Evolutionary conservation across 2,888 invertebrate species (phyloP).

Genomic region (Napeogenes sylphis): DNA sequence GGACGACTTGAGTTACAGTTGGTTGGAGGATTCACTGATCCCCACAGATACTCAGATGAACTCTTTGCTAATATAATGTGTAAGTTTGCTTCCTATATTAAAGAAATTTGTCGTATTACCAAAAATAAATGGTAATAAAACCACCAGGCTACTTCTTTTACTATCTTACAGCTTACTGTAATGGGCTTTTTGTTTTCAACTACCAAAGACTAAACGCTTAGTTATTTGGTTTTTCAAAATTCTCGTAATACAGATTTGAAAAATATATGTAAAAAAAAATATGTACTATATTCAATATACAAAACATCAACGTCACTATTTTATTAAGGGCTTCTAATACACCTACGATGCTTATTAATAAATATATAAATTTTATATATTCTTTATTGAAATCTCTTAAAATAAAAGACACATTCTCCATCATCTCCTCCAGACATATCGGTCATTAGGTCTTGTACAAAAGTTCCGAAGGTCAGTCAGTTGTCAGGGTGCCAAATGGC

Average conservation of each 20-base stretch:
- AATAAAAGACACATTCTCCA: neutral
- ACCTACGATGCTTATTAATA: no score
- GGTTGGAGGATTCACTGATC: conserved; percentile 94
- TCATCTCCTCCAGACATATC: neutral
- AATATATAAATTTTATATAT: no score
- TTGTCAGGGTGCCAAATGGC: conserved; percentile 46
- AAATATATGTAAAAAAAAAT: no score
- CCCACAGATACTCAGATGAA: conserved; percentile 91
- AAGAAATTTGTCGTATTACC: no score
- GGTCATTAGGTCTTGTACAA: neutral
- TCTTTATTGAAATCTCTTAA: no score
- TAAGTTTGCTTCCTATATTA: conserved; percentile 46
- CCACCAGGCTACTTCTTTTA: no score
- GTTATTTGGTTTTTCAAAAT: no score
- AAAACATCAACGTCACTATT: neutral
- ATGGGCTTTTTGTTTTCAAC: no score
- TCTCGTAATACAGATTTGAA: no score
- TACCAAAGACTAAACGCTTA: no score
- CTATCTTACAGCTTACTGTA: no score
- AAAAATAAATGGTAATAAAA: no score
- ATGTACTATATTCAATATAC: neutral
- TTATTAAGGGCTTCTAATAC: neutral
- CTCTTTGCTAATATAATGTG: conserved; percentile 93
- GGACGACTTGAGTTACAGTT: conserved; percentile 93
- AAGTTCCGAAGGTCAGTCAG: conserved; percentile 8